Conservation (phyloP, 2,888 invertebrate species). For the Harpalus rubripes region DNA sequence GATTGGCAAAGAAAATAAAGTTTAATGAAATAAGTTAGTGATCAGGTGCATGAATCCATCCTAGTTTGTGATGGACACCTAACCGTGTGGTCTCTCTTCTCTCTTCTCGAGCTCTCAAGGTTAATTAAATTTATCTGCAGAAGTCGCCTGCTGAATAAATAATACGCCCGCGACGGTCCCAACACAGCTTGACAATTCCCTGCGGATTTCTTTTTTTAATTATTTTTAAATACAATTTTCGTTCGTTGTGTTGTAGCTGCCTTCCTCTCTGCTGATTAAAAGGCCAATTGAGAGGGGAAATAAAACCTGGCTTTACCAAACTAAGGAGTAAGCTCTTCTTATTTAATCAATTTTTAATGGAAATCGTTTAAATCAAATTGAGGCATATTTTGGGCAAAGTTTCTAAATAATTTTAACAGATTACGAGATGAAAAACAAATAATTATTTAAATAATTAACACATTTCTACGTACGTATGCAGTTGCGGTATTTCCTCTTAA, state of each 20-base stretch:
- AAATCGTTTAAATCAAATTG: conserved; percentile 4
- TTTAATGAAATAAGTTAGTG: conserved; percentile 38
- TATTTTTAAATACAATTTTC: conserved; percentile 49
- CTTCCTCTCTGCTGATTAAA: conserved; percentile 34
- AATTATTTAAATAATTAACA: no score
- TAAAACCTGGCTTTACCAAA: conserved; percentile 27
- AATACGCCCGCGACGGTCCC: conserved; percentile 5
- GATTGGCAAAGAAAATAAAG: conserved; percentile 14
- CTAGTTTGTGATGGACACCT: conserved; percentile 16
- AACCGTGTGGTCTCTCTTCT: conserved; percentile 19
- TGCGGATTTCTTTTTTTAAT: conserved; percentile 42
- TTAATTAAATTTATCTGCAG: conserved; percentile 48
- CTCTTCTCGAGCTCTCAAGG: not conserved
- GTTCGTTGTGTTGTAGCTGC: conserved; percentile 30
- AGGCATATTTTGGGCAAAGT: not conserved
- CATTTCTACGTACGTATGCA: no score
- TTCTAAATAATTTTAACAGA: not conserved
- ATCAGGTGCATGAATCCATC: conserved; percentile 33
- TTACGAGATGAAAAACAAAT: not conserved
- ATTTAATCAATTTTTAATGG: conserved; percentile 1
- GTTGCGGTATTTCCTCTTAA: no score
- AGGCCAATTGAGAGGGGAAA: conserved; percentile 39
- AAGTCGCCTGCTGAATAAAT: conserved; percentile 43
- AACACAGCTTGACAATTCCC: conserved; percentile 32
- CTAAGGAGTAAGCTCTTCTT: not conserved